phyloP scores from a whole-genome alignment of 1,140 invertebrate species.

The Zaprionus camerounensis region DNA sequence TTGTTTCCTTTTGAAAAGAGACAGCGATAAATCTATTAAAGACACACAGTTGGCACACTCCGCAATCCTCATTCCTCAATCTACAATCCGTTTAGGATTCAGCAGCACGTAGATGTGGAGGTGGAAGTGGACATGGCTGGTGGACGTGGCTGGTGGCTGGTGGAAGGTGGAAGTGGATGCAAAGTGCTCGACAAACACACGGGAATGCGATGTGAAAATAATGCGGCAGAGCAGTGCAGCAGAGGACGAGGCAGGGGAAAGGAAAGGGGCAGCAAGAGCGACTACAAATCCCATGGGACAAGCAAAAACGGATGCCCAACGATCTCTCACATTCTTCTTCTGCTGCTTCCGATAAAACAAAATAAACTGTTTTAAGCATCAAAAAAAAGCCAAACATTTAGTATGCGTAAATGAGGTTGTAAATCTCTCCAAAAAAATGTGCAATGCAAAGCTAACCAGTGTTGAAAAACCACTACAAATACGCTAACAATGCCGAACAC shows the following conservation, averaged over 20 bases:
- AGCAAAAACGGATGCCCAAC: background rate
- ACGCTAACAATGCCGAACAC: too few relatives aligned
- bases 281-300: background rate
- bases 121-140: background rate
- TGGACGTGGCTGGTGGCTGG: background rate
- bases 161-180: background rate
- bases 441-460: too few relatives aligned
- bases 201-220: background rate
- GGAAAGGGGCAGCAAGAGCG: background rate
- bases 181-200: background rate
- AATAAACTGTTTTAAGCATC: too few relatives aligned
- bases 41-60: constrained; percentile 16
- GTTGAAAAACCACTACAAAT: too few relatives aligned
- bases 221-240: too few relatives aligned
- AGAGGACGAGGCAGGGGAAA: too few relatives aligned
- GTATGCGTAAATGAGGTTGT: too few relatives aligned
- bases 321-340: background rate
- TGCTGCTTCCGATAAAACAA: too few relatives aligned
- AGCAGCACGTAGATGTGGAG: background rate
- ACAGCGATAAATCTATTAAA: constrained; percentile 28
- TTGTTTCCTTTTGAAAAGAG: constrained; percentile 14
- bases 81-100: constrained; percentile 12
- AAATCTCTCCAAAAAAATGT: too few relatives aligned
- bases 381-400: too few relatives aligned
- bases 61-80: background rate